These are phyloP conservation scores for Chloroclystis v-ata DNA, from an alignment of 2,888 invertebrate species.

Conservation along the genomic window DNA sequence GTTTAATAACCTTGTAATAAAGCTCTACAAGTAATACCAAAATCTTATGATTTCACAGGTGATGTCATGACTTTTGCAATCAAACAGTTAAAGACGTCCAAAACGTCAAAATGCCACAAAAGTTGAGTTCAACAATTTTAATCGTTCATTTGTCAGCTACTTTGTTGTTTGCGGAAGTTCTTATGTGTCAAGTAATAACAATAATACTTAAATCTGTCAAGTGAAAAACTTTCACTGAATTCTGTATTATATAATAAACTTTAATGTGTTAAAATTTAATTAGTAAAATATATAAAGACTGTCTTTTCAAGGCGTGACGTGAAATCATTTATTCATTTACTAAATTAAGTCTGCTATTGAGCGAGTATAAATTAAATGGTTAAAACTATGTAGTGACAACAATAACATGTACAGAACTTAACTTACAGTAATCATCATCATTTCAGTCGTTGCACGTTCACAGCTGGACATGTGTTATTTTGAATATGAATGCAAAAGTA, in stretches of 20 bases:
- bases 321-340: conserved; percentile 3
- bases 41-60: no score
- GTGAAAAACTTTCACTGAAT: conserved; percentile 32
- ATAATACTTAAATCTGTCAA: conserved; percentile 25
- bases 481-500: no score
- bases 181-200: not conserved
- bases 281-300: conserved; percentile 3
- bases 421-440: no score
- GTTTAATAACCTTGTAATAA: no score
- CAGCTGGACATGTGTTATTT: no score
- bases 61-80: conserved; percentile 1
- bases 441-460: no score
- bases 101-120: not conserved
- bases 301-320: conserved; percentile 12
- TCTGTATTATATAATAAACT: conserved; percentile 27
- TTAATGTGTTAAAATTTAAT: conserved; percentile 19
- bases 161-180: conserved; percentile 22
- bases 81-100: not conserved
- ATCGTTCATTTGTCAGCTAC: conserved; percentile 6
- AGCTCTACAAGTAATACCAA: no score
- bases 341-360: no score
- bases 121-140: conserved; percentile 3
- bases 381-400: no score
- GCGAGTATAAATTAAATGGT: no score
- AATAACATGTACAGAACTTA: no score